These are phyloP conservation scores for Nettapus auritus DNA, from an alignment of 2,113 vertebrate genomes.

Conservation along the genomic window DNA sequence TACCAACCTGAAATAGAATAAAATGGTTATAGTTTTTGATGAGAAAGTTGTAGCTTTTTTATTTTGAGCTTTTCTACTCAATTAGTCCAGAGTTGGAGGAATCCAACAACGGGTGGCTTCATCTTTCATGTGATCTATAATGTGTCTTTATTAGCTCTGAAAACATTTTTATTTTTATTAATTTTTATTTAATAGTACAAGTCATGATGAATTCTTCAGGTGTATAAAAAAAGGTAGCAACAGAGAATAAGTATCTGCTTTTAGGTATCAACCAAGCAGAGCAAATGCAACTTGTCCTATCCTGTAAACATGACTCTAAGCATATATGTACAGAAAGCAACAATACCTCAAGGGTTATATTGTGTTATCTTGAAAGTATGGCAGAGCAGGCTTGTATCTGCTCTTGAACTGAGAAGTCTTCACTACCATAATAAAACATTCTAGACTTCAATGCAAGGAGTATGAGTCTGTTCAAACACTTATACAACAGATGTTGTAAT, in stretches of 20 bases:
- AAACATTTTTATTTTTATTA: background rate
- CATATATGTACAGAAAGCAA: background rate
- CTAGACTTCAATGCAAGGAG: background rate
- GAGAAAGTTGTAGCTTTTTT: background rate
- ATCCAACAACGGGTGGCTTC: background rate
- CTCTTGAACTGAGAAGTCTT: background rate
- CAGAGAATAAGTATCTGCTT: background rate
- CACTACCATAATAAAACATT: background rate
- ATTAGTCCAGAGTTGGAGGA: background rate
- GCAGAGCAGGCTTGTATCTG: background rate
- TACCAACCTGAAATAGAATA: background rate
- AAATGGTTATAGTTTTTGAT: background rate
- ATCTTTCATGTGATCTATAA: background rate
- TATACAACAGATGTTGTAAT: background rate
- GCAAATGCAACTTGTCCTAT: accelerated
- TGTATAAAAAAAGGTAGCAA: background rate
- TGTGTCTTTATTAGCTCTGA: background rate
- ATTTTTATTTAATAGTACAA: background rate
- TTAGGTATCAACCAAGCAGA: background rate
- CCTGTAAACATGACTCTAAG: accelerated
- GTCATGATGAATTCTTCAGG: background rate
- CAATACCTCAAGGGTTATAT: background rate
- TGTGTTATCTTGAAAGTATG: background rate
- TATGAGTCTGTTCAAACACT: background rate
- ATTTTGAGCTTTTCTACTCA: background rate